Evolutionary conservation across 2,888 invertebrate species (phyloP), one percentile per base, ranked within the genome.

Genomic region (Limulus polyphemus): DNA sequence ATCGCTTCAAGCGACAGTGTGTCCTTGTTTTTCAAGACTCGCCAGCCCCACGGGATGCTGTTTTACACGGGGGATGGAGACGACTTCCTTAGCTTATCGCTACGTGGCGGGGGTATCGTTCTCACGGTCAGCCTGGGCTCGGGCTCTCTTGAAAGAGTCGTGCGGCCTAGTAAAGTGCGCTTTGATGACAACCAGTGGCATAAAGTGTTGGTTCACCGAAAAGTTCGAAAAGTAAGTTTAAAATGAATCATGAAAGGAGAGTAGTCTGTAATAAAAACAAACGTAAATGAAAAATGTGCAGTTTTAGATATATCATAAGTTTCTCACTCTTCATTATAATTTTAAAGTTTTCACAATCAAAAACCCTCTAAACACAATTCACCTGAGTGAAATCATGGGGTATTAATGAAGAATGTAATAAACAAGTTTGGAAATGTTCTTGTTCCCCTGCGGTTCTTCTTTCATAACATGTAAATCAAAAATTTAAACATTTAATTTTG

Each of bases 111-210:
- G 0, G 90, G 89, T 4, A 84, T 92, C 11, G 86, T 88, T 49
- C 81, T 94, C 57, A 87, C 89, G 55, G 90, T 94, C 85, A 90
- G 90, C 2, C 80, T 95, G 46, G 90, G 93, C 10, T 74, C 75
- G 13, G 76, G 75, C 11, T 68, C 72, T 1, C 72, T 74, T 48
- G 71, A 73, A 55, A 71, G 70, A 3, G 89, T 62, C 74, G 89
- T 92, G 72, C 90, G 87, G 75, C 91, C 92, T 0, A 84, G 88
- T 57, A 86, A 86, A 77, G 86, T 92, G 47, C 83, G 92, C 58
- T 93, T 95, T 76, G 93, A 95, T 75, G 95, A 95, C 78, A 92
- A 94, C 77, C 90, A 91, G 75, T 95, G 94, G 94, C 95, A 95
- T 77, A 90, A 89, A 77, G 84, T 95, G 60, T 85, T 87, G 61